Conservation (phyloP, 2,888 invertebrate species). For the Scaptomyza reducta region DNA sequence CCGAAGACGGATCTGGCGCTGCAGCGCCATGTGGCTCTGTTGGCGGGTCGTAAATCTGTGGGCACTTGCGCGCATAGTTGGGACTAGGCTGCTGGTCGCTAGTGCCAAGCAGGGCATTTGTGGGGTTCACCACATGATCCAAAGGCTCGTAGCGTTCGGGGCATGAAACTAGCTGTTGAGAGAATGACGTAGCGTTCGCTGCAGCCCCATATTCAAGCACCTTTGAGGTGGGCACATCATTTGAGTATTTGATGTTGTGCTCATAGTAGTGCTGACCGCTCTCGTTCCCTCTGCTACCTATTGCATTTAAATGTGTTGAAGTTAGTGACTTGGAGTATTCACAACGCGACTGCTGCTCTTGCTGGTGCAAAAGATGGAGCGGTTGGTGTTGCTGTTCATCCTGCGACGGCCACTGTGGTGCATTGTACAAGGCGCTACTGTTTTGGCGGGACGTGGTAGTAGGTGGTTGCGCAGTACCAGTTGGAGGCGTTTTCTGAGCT, state of each 20-base stretch:
- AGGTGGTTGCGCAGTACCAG: constrained; percentile 1
- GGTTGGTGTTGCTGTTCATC: constrained; percentile 42
- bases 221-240: constrained; percentile 26
- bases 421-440: constrained; percentile 29
- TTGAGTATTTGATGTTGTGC: constrained; percentile 57
- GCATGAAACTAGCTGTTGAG: constrained; percentile 12
- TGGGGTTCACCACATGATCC: constrained; percentile 79
- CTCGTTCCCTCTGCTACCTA: constrained; percentile 11
- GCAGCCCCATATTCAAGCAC: constrained; percentile 37
- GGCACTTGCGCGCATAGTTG: constrained; percentile 79
- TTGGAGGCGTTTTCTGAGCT: constrained; percentile 27
- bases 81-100: constrained; percentile 80
- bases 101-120: constrained; percentile 61
- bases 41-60: constrained; percentile 74
- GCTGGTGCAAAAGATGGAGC: constrained; percentile 23
- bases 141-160: constrained; percentile 45
- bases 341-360: constrained; percentile 35
- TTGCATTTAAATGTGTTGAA: constrained; percentile 30
- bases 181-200: constrained; percentile 25
- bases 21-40: constrained; percentile 58
- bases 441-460: constrained; percentile 16
- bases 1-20: constrained; percentile 25
- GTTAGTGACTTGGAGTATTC: constrained; percentile 26
- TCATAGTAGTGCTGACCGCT: constrained; percentile 51
- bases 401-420: constrained; percentile 57